These are phyloP conservation scores for Oreochromis grahami DNA, from an alignment of 2,797 vertebrate species.

Conservation along the genomic window DNA sequence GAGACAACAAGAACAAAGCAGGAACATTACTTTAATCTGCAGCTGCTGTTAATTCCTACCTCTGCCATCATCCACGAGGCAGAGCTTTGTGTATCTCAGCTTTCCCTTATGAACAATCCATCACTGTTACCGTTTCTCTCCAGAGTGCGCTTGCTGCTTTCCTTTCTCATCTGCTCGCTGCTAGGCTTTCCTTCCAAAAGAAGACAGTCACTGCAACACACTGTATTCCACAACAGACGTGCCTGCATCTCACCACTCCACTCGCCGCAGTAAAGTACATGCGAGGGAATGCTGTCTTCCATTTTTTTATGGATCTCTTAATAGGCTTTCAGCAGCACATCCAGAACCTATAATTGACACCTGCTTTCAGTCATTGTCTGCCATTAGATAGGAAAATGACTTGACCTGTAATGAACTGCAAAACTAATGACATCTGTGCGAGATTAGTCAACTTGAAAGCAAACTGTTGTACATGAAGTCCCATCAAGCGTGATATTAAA, in stretches of 20 bases:
- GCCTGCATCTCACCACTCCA: slow-evolving; percentile 3
- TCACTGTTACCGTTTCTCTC: slow-evolving; percentile 69
- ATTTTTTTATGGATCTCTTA: slow-evolving; percentile 34
- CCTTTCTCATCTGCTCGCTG: slow-evolving; percentile 27
- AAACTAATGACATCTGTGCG: slow-evolving; percentile 63
- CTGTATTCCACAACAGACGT: slow-evolving; percentile 24
- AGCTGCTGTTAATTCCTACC: slow-evolving; percentile 58
- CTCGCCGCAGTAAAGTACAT: slow-evolving; percentile 8
- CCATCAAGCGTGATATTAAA: slow-evolving; percentile 75
- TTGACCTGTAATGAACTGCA: slow-evolving; percentile 70
- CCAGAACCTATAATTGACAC: slow-evolving; percentile 58
- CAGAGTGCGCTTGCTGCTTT: slow-evolving; percentile 33
- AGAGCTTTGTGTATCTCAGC: slow-evolving; percentile 62
- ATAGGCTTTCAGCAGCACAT: slow-evolving; percentile 47
- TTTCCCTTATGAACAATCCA: slow-evolving; percentile 68
- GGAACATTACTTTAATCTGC: slow-evolving; percentile 70
- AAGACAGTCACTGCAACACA: slow-evolving; percentile 15
- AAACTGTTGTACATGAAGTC: slow-evolving; percentile 70
- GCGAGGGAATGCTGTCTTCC: not conserved
- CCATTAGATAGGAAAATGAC: slow-evolving; percentile 59
- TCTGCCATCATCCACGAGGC: slow-evolving; percentile 52
- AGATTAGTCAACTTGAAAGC: slow-evolving; percentile 66
- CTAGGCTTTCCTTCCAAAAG: slow-evolving; percentile 41
- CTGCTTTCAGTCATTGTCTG: slow-evolving; percentile 43
- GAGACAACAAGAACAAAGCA: slow-evolving; percentile 68